Evolutionary conservation across 1,140 invertebrate species (phyloP).

Genomic region (Pogonomyrmex californicus): DNA sequence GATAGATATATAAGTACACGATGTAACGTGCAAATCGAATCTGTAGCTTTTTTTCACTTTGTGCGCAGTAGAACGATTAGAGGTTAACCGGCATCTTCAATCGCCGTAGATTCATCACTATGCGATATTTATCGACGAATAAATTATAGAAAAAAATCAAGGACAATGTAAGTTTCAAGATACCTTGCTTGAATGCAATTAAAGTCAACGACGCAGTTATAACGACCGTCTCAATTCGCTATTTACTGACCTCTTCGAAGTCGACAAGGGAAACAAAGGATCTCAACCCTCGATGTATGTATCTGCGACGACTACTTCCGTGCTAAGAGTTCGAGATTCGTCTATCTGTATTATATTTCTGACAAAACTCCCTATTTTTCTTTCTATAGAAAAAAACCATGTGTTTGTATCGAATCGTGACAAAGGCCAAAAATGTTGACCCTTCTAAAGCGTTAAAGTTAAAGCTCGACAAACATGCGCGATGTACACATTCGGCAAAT

Average conservation of each 20-base stretch:
- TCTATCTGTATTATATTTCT: not conserved
- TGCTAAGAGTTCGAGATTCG: not conserved
- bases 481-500: not conserved
- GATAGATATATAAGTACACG: too few species aligned
- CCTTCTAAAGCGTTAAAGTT: not conserved
- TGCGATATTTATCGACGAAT: not conserved
- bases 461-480: not conserved
- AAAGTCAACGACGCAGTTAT: not conserved
- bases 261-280: not conserved
- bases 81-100: conserved; percentile 20
- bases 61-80: not conserved
- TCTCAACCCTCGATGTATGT: not conserved
- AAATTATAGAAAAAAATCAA: not conserved
- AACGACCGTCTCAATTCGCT: not conserved
- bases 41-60: not conserved
- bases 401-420: not conserved
- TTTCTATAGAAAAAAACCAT: not conserved
- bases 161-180: not conserved
- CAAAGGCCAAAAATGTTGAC: not conserved
- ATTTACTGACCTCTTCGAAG: not conserved
- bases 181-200: not conserved
- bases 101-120: not conserved
- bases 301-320: not conserved
- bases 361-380: not conserved
- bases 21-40: not conserved